A percentile compares a stretch with the other conserved stretches of the same genome.
phyloP scores from a whole-genome alignment of 2,797 vertebrate species.

The Bufotes viridis region DNA sequence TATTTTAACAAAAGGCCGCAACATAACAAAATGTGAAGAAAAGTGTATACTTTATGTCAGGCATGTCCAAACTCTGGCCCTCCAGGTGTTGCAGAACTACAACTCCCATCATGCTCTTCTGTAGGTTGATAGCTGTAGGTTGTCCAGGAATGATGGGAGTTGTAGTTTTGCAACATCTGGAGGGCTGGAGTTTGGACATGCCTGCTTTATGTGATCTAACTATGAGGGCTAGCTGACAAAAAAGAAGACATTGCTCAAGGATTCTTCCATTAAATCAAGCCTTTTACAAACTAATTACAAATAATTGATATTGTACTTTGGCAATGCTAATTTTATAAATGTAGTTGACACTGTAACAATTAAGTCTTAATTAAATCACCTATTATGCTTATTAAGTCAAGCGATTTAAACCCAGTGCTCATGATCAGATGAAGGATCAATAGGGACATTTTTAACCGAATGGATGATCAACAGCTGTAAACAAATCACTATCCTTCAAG shows the following conservation, averaged over 20 bases:
- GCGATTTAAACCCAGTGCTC: not conserved
- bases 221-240: not conserved
- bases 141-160: too few relatives aligned
- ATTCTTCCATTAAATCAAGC: not conserved
- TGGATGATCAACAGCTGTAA: slow-evolving; percentile 15
- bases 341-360: slow-evolving; percentile 15
- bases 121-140: too few relatives aligned
- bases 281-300: slow-evolving; percentile 19
- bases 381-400: not conserved
- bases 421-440: slow-evolving; percentile 4
- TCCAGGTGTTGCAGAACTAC: too few relatives aligned
- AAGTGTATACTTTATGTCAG: too few relatives aligned
- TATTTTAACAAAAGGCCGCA: too few relatives aligned
- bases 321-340: slow-evolving; percentile 5
- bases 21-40: too few relatives aligned
- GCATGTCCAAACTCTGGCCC: too few relatives aligned
- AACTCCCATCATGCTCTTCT: too few relatives aligned
- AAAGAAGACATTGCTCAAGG: not conserved
- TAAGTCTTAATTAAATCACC: slow-evolving; percentile 30
- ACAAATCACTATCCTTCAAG: not conserved
- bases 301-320: slow-evolving; percentile 16
- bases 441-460: slow-evolving; percentile 14
- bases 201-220: too few relatives aligned
- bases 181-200: too few relatives aligned
- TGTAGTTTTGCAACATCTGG: too few relatives aligned